These are phyloP conservation scores for Hoplias malabaricus DNA, from an alignment of 2,113 vertebrate species.

Conservation along the genomic window DNA sequence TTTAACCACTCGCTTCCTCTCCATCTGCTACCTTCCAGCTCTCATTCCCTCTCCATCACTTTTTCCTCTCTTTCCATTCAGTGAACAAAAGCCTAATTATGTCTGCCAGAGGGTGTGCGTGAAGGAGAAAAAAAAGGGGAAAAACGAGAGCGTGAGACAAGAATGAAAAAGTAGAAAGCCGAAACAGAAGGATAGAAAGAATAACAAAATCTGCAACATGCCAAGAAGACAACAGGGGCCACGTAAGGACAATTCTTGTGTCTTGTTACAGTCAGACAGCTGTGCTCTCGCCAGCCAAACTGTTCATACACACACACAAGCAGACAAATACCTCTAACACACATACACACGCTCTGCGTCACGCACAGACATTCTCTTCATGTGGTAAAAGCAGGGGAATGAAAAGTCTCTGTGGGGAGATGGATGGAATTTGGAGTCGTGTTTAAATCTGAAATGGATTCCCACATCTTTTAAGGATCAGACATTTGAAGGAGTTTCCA, in stretches of 20 bases:
- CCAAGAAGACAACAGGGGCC: slow-evolving; percentile 28
- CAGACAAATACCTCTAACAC: neutral
- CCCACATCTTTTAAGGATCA: slow-evolving; percentile 33
- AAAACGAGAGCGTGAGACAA: neutral
- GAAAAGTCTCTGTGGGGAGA: slow-evolving; percentile 14
- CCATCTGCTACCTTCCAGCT: slow-evolving; percentile 39
- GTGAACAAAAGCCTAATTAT: slow-evolving; percentile 49
- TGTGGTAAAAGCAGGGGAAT: slow-evolving; percentile 11
- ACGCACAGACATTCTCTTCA: slow-evolving; percentile 10
- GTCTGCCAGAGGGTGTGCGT: slow-evolving; percentile 16
- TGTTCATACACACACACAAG: neutral
- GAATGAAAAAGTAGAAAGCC: neutral
- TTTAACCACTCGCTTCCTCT: slow-evolving; percentile 35
- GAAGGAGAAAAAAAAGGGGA: neutral
- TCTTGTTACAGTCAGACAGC: slow-evolving; percentile 44
- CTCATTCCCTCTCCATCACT: neutral
- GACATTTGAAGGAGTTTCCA: slow-evolving; percentile 21
- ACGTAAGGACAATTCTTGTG: slow-evolving; percentile 42
- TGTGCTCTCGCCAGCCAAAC: neutral
- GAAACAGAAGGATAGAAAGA: neutral
- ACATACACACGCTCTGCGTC: neutral
- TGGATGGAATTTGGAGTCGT: slow-evolving; percentile 20
- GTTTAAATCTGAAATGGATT: slow-evolving; percentile 24
- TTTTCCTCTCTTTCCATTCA: slow-evolving; percentile 39
- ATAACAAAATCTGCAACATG: neutral